Evolutionary conservation across 2,113 vertebrate species (phyloP).

Genomic region (Vulpes vulpes): DNA sequence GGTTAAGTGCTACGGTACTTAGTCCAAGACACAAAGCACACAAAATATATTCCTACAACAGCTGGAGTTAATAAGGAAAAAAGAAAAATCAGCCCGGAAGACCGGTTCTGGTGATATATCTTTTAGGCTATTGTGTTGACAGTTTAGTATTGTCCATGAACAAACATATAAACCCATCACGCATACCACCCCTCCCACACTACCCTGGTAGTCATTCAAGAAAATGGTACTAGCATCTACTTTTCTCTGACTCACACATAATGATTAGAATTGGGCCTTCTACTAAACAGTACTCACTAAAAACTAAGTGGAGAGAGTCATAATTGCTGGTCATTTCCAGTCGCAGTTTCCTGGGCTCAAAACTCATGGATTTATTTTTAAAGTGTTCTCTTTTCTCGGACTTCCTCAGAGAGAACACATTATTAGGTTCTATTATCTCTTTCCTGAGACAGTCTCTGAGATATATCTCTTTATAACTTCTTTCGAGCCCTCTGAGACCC

Average conservation of each 20-base stretch:
- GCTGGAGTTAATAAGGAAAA: not conserved
- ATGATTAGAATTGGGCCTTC: not conserved
- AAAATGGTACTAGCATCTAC: not conserved
- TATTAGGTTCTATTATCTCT: conserved; percentile 40
- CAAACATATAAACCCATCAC: not conserved
- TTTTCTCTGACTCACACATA: not conserved
- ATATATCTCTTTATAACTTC: not conserved
- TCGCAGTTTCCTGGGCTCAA: not conserved
- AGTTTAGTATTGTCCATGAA: not conserved
- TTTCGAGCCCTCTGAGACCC: not conserved
- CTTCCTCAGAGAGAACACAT: not conserved
- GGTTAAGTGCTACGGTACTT: not conserved
- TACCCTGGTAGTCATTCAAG: not conserved
- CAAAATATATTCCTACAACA: conserved; percentile 12
- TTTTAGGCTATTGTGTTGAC: not conserved
- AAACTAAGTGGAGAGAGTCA: not conserved
- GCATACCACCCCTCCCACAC: not conserved
- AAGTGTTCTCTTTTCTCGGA: not conserved
- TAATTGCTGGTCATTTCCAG: conserved; percentile 27
- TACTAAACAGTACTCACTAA: not conserved
- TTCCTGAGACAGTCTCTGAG: not conserved
- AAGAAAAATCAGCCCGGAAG: not conserved
- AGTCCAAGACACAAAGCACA: not conserved
- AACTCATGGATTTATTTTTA: not conserved
- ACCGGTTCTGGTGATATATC: not conserved